Conservation (phyloP, 1,140 invertebrate species). For the Drosophila auraria region DNA sequence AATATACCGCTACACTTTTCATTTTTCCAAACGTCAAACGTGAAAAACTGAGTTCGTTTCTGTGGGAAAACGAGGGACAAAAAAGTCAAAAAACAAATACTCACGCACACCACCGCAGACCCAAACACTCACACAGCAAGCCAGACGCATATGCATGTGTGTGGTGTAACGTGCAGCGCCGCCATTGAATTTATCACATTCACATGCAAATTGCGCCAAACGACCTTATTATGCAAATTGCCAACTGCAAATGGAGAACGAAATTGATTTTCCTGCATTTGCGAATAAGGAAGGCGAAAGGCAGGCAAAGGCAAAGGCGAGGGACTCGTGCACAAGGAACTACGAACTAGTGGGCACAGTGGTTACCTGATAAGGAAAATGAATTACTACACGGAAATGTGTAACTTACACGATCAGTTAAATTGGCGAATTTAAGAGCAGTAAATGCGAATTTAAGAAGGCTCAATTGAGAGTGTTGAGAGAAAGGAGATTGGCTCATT, state of each 20-base stretch:
- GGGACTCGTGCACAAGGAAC: conserved; percentile 25
- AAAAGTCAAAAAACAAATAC: conserved; percentile 61
- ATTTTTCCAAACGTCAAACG: conserved; percentile 75
- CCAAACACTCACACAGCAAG: conserved; percentile 11
- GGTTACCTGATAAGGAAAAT: conserved; percentile 46
- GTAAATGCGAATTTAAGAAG: conserved; percentile 14
- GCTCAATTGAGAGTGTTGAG: background rate
- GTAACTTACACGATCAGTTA: conserved; percentile 47
- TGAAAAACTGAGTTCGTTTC: conserved; percentile 66
- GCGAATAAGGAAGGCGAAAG: conserved; percentile 30
- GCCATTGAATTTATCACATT: conserved; percentile 85
- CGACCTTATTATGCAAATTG: conserved; percentile 85
- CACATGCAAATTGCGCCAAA: conserved; percentile 85
- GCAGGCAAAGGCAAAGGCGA: conserved; percentile 15
- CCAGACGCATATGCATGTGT: conserved; percentile 35
- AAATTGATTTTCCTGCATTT: conserved; percentile 85
- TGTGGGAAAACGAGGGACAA: conserved; percentile 23
- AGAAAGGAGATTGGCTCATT: background rate
- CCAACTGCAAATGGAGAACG: conserved; percentile 85
- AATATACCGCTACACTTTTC: conserved; percentile 79
- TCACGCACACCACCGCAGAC: conserved; percentile 43
- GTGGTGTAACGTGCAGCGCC: conserved; percentile 55
- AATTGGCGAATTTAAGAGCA: conserved; percentile 2
- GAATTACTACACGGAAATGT: conserved; percentile 47
- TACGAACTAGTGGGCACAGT: conserved; percentile 43